phyloP scores from a whole-genome alignment of 2,888 invertebrate genomes.

The Drosophila eohydei region DNA sequence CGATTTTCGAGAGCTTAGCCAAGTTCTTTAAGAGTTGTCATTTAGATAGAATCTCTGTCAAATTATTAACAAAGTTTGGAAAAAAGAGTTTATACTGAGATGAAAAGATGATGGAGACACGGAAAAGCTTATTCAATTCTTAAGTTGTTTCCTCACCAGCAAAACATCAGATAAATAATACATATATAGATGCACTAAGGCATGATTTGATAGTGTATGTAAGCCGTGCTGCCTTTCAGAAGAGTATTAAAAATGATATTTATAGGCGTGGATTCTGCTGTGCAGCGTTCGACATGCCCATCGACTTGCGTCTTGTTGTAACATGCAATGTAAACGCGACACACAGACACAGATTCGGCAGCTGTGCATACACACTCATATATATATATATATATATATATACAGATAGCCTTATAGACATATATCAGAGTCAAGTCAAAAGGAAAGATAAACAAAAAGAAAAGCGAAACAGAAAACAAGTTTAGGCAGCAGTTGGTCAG shows the following conservation, averaged over 20 bases:
- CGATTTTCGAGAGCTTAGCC: too few relatives aligned
- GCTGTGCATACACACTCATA: not conserved
- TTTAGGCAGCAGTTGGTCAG: slow-evolving; percentile 7
- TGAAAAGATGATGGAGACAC: too few relatives aligned
- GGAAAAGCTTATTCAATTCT: not conserved
- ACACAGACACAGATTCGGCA: slow-evolving; percentile 49
- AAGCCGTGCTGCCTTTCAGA: too few relatives aligned
- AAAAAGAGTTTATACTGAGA: too few relatives aligned
- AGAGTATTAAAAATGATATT: not conserved
- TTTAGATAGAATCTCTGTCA: too few relatives aligned
- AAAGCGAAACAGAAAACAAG: slow-evolving; percentile 14
- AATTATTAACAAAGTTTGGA: too few relatives aligned
- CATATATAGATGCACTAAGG: too few relatives aligned
- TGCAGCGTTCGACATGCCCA: not conserved
- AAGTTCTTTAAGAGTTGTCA: too few relatives aligned
- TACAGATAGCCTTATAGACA: not conserved
- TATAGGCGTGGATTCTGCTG: not conserved
- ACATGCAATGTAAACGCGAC: slow-evolving; percentile 47
- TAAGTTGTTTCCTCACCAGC: not conserved
- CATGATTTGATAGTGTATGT: not conserved
- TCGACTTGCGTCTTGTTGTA: slow-evolving; percentile 6
- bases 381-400: not conserved
- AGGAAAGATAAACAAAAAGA: slow-evolving; percentile 21
- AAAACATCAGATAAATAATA: too few relatives aligned
- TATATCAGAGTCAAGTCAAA: not conserved